phyloP scores from a whole-genome alignment of 1,140 invertebrate species.

The Zaprionus davidi region DNA sequence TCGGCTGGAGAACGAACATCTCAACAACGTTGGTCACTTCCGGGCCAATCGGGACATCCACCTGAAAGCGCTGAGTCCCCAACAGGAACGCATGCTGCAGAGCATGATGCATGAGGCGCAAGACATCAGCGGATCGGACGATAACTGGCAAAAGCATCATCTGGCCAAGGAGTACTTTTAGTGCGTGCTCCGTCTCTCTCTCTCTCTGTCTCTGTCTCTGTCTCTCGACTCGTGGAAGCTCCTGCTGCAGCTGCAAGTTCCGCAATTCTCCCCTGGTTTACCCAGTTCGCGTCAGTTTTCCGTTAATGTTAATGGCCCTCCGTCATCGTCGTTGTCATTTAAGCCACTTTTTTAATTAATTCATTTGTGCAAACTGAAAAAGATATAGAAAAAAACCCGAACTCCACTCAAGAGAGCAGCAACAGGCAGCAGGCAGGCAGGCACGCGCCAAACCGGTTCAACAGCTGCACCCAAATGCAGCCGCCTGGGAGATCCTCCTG shows the following conservation, averaged over 20 bases:
- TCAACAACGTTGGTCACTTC: slow-evolving; percentile 66
- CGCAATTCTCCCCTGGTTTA: not conserved
- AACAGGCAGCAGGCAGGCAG: not conserved
- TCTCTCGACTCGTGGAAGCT: not conserved
- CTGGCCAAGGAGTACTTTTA: slow-evolving; percentile 70
- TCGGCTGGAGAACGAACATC: slow-evolving; percentile 67
- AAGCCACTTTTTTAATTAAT: slow-evolving; percentile 70
- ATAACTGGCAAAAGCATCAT: slow-evolving; percentile 25
- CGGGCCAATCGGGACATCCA: slow-evolving; percentile 70
- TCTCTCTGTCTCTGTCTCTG: too few relatives aligned
- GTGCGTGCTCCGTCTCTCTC: not conserved
- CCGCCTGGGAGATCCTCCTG: slow-evolving; percentile 1
- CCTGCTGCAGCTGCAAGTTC: not conserved
- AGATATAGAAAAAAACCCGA: slow-evolving; percentile 9
- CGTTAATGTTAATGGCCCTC: slow-evolving; percentile 52
- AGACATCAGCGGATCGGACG: slow-evolving; percentile 4
- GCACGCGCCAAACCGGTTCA: slow-evolving; percentile 77
- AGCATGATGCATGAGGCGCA: slow-evolving; percentile 65
- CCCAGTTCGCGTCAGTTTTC: slow-evolving; percentile 7
- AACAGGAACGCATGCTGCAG: slow-evolving; percentile 64
- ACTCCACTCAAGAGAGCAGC: slow-evolving; percentile 14
- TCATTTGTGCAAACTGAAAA: slow-evolving; percentile 65
- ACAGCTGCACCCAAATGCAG: slow-evolving; percentile 75
- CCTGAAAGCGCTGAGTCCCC: slow-evolving; percentile 58
- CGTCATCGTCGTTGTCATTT: slow-evolving; percentile 47